Conservation (phyloP, 2,888 invertebrate genomes). For the Caenorhabditis macrosperma region DNA sequence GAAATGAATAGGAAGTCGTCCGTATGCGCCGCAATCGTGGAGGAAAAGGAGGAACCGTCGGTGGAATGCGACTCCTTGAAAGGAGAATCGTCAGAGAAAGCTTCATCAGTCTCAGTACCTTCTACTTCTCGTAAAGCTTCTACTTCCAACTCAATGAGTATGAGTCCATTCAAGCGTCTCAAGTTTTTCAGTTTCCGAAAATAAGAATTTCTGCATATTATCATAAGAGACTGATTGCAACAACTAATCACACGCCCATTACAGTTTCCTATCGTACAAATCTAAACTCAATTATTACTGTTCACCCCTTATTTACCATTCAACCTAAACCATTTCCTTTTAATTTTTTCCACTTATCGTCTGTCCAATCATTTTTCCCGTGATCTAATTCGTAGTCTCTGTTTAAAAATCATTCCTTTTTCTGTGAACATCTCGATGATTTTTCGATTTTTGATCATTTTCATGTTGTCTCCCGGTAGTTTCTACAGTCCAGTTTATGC, state of each 20-base stretch:
- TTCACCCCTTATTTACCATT: too few species aligned
- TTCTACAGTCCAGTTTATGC: neutral
- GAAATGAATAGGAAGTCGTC: constrained; percentile 45
- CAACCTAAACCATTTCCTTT: too few species aligned
- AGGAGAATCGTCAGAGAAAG: constrained; percentile 27
- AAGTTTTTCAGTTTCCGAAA: constrained; percentile 40
- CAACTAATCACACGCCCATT: too few species aligned
- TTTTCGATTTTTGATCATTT: neutral
- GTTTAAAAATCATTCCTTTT: too few species aligned
- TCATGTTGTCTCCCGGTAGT: neutral
- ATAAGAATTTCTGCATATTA: too few species aligned
- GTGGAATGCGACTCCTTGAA: constrained; percentile 43
- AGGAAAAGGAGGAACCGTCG: constrained; percentile 48
- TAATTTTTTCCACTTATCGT: too few species aligned
- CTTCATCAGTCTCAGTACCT: too few species aligned
- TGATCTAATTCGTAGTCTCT: too few species aligned
- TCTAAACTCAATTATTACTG: too few species aligned
- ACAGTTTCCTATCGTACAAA: too few species aligned
- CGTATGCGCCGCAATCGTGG: constrained; percentile 35
- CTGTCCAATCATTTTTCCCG: too few species aligned
- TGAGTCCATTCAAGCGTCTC: constrained; percentile 40
- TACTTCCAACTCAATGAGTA: constrained; percentile 12
- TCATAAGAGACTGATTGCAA: too few species aligned
- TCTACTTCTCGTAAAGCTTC: constrained; percentile 21
- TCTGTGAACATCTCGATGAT: neutral